phyloP scores from a whole-genome alignment of 2,797 vertebrate genomes.

The Hoplostethus atlanticus region DNA sequence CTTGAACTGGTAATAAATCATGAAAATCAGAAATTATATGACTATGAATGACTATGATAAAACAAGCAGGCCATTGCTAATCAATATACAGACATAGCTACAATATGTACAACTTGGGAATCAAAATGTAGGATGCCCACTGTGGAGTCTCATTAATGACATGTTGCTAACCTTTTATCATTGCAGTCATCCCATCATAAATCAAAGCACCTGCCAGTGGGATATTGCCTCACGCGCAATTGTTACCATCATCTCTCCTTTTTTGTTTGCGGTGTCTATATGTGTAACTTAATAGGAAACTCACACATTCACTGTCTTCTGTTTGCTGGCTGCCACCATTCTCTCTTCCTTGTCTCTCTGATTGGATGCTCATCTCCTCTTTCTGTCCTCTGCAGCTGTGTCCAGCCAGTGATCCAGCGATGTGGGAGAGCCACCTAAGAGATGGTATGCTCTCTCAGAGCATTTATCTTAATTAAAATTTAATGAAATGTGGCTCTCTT shows the following conservation, averaged over 20 bases:
- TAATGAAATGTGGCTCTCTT: constrained; percentile 94
- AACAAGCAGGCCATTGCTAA: neutral
- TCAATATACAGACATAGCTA: constrained; percentile 6
- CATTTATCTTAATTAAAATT: constrained; percentile 98
- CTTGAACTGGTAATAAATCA: neutral
- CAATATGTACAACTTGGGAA: constrained; percentile 22
- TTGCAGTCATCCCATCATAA: constrained; percentile 55
- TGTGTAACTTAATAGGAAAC: constrained; percentile 31
- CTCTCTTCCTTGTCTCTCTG: constrained; percentile 21
- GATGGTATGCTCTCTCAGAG: constrained; percentile 89
- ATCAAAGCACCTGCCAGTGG: constrained; percentile 47
- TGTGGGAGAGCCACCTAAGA: constrained; percentile 90
- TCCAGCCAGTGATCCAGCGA: constrained; percentile 84
- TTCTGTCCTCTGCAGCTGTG: constrained; percentile 81
- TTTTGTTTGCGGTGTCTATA: constrained; percentile 10
- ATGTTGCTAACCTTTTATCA: constrained; percentile 66
- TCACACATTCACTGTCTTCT: constrained; percentile 26
- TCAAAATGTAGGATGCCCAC: constrained; percentile 23
- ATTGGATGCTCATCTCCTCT: constrained; percentile 39
- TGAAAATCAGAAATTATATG: neutral
- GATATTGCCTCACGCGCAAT: constrained; percentile 34
- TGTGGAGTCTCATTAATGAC: constrained; percentile 65
- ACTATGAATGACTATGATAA: too few species aligned
- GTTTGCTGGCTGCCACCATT: constrained; percentile 31
- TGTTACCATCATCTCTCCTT: constrained; percentile 25